phyloP scores from a whole-genome alignment of 2,797 vertebrate genomes.

The Novumbra hubbsi region DNA sequence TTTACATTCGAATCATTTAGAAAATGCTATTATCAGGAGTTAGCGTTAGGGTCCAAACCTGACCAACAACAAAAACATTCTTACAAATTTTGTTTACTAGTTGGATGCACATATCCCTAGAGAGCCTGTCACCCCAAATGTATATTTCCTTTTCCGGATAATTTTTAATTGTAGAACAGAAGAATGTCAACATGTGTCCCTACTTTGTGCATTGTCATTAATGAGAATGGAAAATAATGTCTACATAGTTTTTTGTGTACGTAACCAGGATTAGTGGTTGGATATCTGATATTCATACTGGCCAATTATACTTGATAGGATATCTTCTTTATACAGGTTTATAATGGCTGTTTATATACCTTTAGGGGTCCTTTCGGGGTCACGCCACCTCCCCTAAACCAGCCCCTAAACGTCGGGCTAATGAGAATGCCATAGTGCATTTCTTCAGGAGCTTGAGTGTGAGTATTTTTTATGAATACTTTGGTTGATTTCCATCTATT shows the following conservation, averaged over 20 bases:
- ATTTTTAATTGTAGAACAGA: too few species aligned
- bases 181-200: not conserved
- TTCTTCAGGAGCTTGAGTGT: slow-evolving; percentile 79
- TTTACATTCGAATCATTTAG: too few species aligned
- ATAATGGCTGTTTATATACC: slow-evolving; percentile 12
- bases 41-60: too few species aligned
- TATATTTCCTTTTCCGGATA: too few species aligned
- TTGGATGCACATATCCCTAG: too few species aligned
- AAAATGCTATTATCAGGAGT: too few species aligned
- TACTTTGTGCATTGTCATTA: not conserved
- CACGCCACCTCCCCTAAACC: slow-evolving; percentile 75
- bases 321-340: not conserved
- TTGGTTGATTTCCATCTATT: not conserved
- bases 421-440: slow-evolving; percentile 76
- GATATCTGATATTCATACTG: not conserved
- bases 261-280: not conserved
- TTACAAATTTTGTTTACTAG: too few species aligned
- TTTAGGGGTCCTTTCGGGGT: slow-evolving; percentile 78
- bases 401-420: slow-evolving; percentile 70
- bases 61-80: too few species aligned
- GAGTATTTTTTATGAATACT: slow-evolving; percentile 44
- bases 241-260: too few species aligned
- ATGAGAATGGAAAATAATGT: not conserved
- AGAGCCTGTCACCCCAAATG: too few species aligned
- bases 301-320: not conserved